Conservation (phyloP, 2,888 invertebrate genomes). For the Drosophila antonietae region DNA sequence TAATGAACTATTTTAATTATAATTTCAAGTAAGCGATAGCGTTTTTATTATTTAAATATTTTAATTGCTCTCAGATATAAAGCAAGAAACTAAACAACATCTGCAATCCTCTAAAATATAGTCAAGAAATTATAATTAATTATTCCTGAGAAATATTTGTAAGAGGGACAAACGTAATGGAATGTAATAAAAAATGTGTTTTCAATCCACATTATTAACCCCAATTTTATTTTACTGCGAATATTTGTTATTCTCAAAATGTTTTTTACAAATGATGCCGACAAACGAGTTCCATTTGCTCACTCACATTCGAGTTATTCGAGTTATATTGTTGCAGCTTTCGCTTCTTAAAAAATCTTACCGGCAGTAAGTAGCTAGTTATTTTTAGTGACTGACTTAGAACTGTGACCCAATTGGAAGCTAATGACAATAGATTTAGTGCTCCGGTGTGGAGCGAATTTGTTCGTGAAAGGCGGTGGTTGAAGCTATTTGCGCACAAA, state of each 20-base stretch:
- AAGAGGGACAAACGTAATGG: neutral
- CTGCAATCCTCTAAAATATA: too few species aligned
- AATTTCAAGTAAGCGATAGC: neutral
- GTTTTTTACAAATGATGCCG: conserved; percentile 2
- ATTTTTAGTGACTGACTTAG: conserved; percentile 38
- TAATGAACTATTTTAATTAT: neutral
- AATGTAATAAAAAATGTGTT: neutral
- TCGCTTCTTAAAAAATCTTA: conserved; percentile 45
- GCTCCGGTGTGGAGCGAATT: conserved; percentile 42
- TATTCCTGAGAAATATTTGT: neutral
- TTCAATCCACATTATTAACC: neutral
- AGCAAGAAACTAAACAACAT: too few species aligned
- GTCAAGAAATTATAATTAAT: too few species aligned
- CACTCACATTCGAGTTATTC: conserved; percentile 8
- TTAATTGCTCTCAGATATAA: too few species aligned
- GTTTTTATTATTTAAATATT: neutral
- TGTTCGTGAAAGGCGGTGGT: conserved; percentile 52
- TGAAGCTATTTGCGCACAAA: conserved; percentile 50
- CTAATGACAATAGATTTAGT: conserved; percentile 56
- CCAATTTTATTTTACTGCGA: neutral
- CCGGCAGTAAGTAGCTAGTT: conserved; percentile 25
- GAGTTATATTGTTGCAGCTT: conserved; percentile 31
- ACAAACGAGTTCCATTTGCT: conserved; percentile 43
- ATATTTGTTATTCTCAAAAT: conserved; percentile 1
- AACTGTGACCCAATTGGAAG: conserved; percentile 55